phyloP scores from a whole-genome alignment of 2,113 vertebrate genomes.

The Pleuronectes platessa region DNA sequence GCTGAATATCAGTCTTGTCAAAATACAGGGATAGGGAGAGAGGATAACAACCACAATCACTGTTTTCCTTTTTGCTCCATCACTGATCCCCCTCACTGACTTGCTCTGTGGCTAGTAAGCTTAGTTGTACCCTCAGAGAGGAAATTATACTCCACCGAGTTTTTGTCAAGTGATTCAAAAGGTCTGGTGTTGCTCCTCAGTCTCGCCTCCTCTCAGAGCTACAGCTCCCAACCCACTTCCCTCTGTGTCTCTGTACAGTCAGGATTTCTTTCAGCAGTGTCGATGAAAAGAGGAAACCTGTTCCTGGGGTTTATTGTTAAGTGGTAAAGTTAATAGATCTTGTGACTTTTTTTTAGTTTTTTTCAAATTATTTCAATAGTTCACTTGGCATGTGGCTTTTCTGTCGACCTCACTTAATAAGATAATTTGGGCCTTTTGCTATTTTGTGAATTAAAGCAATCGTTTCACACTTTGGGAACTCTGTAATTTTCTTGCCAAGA shows the following conservation, averaged over 20 bases:
- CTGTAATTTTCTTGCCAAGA: too few species aligned
- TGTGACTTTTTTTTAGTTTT: neutral
- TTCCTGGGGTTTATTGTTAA: neutral
- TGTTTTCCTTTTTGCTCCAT: neutral
- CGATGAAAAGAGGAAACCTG: neutral
- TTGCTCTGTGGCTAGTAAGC: neutral
- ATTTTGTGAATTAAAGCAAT: neutral
- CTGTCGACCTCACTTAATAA: neutral
- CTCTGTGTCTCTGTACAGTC: neutral
- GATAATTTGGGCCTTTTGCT: neutral
- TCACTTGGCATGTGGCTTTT: neutral
- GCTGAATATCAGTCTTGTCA: conserved; percentile 12
- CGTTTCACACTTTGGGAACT: neutral
- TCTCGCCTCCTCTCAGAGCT: neutral
- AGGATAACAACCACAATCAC: conserved; percentile 13
- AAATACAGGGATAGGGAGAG: neutral
- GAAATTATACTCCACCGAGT: neutral
- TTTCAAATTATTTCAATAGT: neutral
- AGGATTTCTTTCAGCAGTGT: neutral
- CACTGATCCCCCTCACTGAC: neutral
- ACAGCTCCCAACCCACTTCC: neutral
- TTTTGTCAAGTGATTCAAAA: neutral
- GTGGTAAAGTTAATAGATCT: neutral
- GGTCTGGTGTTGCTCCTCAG: neutral
- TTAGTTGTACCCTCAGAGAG: neutral